Evolutionary conservation across 2,888 invertebrate species (phyloP), one percentile per base, ranked within the genome.

Genomic region (Syrista parreyssii): DNA sequence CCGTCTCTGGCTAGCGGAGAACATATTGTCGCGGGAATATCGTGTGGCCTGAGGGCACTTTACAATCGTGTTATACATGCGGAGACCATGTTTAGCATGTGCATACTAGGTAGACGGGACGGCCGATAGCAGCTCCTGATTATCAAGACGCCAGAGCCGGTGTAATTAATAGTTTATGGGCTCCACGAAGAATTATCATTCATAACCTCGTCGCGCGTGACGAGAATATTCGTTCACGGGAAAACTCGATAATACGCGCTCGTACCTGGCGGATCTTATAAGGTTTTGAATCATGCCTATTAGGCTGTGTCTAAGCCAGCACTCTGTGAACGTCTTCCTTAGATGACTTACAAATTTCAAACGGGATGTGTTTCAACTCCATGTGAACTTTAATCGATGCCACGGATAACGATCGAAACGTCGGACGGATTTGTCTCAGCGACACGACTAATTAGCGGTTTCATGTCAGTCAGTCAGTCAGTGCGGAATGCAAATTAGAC

Each of bases 131-230:
- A 82, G 82, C 81, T 84, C 76, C 85, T 82, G 86, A 84, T 85
- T 85, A 84, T 86, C 85, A 79, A 80, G 80, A 80, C 80, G 77
- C 80, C 79, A 77, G 75, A 79, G 79, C 80, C 75, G 80, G 71
- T 82, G 85, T 86, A 87, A 87, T 86, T 87, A 87, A 87, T 87
- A 87, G 84, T 87, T 87, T 87, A 87, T 84, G 81, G 81, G 75
- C 75, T 76, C 80, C 79, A 76, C 77, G 78, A 82, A 82, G 82
- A 84, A 87, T 87, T 87, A 87, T 87, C 85, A 86, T 86, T 86
- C 84, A 84, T 84, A 86, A 80, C 81, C 79, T 80, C 79, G 80
- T 71, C 78, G 80, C 79, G 83, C 85, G 85, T 84, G 86, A 87
- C 82, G 78, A 79, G 84, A 86, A 86, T 86, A 83, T 80, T 80